These are phyloP conservation scores for Heliconius hermathena DNA, from an alignment of 1,140 invertebrate species.

Conservation along the genomic window DNA sequence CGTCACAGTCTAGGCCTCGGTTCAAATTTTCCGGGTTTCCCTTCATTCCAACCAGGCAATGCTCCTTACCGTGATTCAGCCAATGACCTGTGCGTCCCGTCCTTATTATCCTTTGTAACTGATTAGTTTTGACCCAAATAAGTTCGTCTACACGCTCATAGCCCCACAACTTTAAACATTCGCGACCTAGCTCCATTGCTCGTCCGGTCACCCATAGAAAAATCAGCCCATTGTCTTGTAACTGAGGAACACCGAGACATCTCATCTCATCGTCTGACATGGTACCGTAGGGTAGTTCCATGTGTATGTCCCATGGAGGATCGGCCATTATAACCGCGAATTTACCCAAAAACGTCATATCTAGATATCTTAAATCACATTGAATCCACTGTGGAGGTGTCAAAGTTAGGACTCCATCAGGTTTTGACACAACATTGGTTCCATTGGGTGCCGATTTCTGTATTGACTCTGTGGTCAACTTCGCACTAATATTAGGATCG, in stretches of 20 bases:
- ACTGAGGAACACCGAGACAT: conserved; percentile 92
- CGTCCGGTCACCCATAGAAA: conserved; percentile 99
- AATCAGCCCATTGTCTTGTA: conserved; percentile 97
- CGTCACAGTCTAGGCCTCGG: conserved; percentile 97
- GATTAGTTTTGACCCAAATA: conserved; percentile 99
- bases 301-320: conserved; percentile 99
- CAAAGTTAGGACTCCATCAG: conserved; percentile 85
- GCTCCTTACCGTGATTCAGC: conserved; percentile 99
- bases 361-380: conserved; percentile 96
- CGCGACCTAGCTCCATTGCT: conserved; percentile 97
- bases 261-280: conserved; percentile 99
- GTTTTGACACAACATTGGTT: conserved; percentile 55
- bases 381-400: conserved; percentile 98
- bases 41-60: conserved; percentile 97
- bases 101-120: conserved; percentile 97
- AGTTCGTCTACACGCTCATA: conserved; percentile 98
- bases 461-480: conserved; percentile 45
- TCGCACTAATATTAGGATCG: conserved; percentile 57
- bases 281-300: conserved; percentile 99
- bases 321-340: conserved; percentile 97
- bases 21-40: conserved; percentile 96
- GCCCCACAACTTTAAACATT: conserved; percentile 96
- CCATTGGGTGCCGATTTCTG: conserved; percentile 32
- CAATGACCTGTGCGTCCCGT: conserved; percentile 98
- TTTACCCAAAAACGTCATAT: conserved; percentile 96